These are phyloP conservation scores for Iphiclides podalirius DNA, from an alignment of 2,888 invertebrate species.

Conservation along the genomic window DNA sequence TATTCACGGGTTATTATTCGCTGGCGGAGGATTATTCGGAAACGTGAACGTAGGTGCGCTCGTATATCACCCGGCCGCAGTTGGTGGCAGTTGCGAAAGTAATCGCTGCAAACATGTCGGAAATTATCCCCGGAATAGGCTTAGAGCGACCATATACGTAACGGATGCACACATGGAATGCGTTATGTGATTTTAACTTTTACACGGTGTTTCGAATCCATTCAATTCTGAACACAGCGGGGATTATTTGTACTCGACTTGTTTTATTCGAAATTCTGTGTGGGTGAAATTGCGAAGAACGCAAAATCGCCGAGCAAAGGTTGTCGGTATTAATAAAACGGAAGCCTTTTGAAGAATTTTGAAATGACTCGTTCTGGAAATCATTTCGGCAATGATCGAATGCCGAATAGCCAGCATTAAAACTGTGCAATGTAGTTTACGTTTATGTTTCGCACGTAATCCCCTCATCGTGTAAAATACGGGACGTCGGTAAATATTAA, in stretches of 20 bases:
- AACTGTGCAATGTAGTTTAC: constrained; percentile 52
- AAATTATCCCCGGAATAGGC: constrained; percentile 54
- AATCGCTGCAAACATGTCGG: constrained; percentile 63
- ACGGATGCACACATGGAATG: constrained; percentile 64
- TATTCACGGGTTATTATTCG: constrained; percentile 70
- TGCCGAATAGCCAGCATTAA: constrained; percentile 64
- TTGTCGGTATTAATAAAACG: constrained; percentile 49
- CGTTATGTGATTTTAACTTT: constrained; percentile 40
- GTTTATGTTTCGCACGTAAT: constrained; percentile 66
- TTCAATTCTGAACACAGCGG: too few species aligned
- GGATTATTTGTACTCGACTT: too few species aligned
- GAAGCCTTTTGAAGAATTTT: too few species aligned
- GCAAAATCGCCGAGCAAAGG: constrained; percentile 8
- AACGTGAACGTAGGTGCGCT: constrained; percentile 63
- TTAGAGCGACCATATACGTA: constrained; percentile 44
- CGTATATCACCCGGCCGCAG: constrained; percentile 61
- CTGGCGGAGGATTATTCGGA: constrained; percentile 61
- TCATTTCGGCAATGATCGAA: constrained; percentile 60
- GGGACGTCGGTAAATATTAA: constrained; percentile 70
- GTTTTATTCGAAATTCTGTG: too few species aligned
- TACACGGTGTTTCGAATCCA: too few species aligned
- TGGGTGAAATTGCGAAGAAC: too few species aligned
- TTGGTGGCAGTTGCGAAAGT: constrained; percentile 60
- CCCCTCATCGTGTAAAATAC: constrained; percentile 67
- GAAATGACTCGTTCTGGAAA: too few species aligned